Conservation (phyloP, 2,113 vertebrate genomes). For the Crotalus horridus region DNA sequence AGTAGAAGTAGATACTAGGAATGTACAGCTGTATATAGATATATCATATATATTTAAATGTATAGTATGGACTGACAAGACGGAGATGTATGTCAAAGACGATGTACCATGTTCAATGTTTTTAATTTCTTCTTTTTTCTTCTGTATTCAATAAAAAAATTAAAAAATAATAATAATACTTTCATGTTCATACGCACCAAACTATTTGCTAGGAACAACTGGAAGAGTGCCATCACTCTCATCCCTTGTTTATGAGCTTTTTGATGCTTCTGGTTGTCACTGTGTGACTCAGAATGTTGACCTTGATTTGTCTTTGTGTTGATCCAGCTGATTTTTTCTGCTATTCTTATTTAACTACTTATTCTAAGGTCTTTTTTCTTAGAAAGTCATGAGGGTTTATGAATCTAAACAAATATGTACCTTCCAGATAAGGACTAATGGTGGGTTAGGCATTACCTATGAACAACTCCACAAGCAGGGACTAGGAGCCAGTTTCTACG, state of each 20-base stretch:
- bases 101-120: too few relatives aligned
- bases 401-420: neutral
- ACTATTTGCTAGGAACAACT: neutral
- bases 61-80: too few relatives aligned
- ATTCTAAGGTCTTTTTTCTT: neutral
- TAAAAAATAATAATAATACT: neutral
- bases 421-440: too few relatives aligned
- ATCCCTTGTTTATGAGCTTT: neutral
- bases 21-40: too few relatives aligned
- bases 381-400: neutral
- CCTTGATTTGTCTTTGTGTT: neutral
- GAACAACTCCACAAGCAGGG: too few relatives aligned
- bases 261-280: neutral
- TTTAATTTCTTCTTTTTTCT: too few relatives aligned
- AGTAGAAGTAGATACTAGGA: too few relatives aligned
- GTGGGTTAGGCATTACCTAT: too few relatives aligned
- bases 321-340: neutral
- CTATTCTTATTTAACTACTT: neutral
- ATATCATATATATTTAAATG: too few relatives aligned
- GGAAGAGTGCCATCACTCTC: neutral
- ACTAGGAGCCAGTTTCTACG: too few relatives aligned
- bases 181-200: neutral
- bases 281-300: neutral
- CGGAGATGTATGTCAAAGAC: too few relatives aligned
- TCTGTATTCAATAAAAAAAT: too few relatives aligned